phyloP scores from a whole-genome alignment of 2,888 invertebrate genomes.

The Trichopria drosophilae region DNA sequence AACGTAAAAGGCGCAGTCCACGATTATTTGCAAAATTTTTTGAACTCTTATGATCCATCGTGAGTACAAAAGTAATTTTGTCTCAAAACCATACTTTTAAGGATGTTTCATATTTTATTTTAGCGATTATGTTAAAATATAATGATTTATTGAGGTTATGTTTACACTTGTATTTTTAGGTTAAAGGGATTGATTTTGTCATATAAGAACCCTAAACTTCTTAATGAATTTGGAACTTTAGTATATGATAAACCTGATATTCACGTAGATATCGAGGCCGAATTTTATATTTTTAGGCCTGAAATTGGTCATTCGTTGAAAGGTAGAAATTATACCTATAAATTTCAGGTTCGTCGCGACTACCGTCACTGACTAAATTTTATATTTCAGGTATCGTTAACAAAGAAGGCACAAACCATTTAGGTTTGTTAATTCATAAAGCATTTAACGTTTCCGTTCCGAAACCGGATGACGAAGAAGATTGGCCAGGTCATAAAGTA shows the following conservation, averaged over 20 bases:
- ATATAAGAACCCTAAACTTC: slow-evolving; percentile 67
- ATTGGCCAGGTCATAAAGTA: slow-evolving; percentile 65
- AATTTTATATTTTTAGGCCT: slow-evolving; percentile 72
- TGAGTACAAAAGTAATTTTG: no score
- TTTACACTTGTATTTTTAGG: slow-evolving; percentile 57
- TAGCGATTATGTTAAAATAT: no score
- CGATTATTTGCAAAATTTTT: slow-evolving; percentile 64
- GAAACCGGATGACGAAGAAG: slow-evolving; percentile 60
- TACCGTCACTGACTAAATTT: no score
- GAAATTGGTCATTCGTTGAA: slow-evolving; percentile 64
- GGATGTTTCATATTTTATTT: neutral
- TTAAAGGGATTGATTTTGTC: slow-evolving; percentile 70
- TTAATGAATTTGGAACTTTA: slow-evolving; percentile 64
- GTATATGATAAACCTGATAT: slow-evolving; percentile 67
- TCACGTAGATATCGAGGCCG: slow-evolving; percentile 69
- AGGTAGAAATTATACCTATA: no score
- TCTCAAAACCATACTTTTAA: no score
- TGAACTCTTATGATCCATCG: slow-evolving; percentile 67
- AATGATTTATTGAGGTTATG: slow-evolving; percentile 13
- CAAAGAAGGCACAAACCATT: slow-evolving; percentile 68
- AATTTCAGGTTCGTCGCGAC: no score
- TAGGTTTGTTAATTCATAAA: slow-evolving; percentile 71
- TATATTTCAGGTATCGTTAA: slow-evolving; percentile 65
- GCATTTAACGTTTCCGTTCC: slow-evolving; percentile 73
- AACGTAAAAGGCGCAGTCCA: slow-evolving; percentile 65